Conservation (phyloP, 2,113 vertebrate genomes). For the Hyla sarda region DNA sequence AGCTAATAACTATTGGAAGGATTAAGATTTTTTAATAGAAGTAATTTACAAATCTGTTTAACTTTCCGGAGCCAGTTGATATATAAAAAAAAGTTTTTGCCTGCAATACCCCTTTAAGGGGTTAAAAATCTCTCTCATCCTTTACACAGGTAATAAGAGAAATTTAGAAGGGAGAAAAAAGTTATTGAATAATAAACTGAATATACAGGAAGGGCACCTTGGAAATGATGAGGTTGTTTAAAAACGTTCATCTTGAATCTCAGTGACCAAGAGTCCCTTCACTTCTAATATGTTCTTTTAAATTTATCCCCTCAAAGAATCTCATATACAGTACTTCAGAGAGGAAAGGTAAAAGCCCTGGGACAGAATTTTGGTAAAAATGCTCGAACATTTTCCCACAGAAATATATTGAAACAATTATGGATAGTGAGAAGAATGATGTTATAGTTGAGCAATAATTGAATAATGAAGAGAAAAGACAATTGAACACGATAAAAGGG, state of each 20-base stretch:
- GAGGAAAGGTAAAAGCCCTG: slow-evolving; percentile 3
- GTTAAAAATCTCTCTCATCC: background rate
- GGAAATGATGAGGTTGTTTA: slow-evolving; percentile 5
- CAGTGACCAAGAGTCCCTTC: slow-evolving; percentile 7
- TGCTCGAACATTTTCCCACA: background rate
- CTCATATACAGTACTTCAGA: background rate
- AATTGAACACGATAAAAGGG: background rate
- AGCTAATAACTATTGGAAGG: too few relatives aligned
- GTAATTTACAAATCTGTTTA: too few relatives aligned
- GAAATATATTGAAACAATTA: background rate
- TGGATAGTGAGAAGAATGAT: slow-evolving; percentile 16
- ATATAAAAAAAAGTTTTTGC: too few relatives aligned
- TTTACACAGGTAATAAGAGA: background rate
- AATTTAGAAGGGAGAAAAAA: background rate
- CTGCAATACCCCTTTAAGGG: too few relatives aligned
- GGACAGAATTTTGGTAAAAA: slow-evolving; percentile 13
- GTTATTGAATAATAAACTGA: background rate
- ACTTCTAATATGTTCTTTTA: background rate
- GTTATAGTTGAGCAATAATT: background rate
- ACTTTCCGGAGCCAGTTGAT: too few relatives aligned
- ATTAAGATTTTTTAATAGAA: too few relatives aligned
- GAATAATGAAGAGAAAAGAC: slow-evolving; percentile 12
- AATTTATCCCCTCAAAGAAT: background rate
- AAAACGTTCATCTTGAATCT: background rate
- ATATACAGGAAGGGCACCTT: slow-evolving; percentile 14